Conservation (phyloP, 1,140 invertebrate genomes). For the Cydia strobilella region DNA sequence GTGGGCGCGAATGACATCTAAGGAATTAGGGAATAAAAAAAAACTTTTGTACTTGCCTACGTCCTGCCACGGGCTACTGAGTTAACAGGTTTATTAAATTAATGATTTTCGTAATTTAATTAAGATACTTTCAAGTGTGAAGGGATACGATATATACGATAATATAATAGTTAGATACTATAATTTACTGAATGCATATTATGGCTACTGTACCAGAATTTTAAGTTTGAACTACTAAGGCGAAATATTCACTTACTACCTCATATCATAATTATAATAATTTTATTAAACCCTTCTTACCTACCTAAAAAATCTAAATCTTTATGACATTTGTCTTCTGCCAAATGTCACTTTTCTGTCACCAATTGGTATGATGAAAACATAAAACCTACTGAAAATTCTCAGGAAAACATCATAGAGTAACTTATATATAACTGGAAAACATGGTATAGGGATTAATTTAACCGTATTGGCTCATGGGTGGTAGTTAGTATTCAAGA, state of each 20-base stretch:
- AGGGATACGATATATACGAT: conserved; percentile 4
- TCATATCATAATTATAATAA: no score
- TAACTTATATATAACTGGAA: no score
- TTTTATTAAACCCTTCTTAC: no score
- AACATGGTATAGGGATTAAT: background rate
- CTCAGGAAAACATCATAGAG: no score
- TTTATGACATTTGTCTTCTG: background rate
- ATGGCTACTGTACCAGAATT: no score
- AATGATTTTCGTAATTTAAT: conserved; percentile 44
- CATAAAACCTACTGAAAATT: background rate
- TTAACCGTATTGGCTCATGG: background rate
- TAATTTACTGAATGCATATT: no score
- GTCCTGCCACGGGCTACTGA: conserved; percentile 58
- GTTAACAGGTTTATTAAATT: conserved; percentile 54
- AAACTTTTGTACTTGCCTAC: conserved; percentile 46
- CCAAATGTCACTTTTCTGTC: background rate
- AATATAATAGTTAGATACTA: background rate
- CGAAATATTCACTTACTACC: no score
- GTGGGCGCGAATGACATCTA: conserved; percentile 64
- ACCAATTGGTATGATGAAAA: background rate
- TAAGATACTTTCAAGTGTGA: conserved; percentile 44
- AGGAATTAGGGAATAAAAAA: conserved; percentile 55
- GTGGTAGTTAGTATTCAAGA: background rate
- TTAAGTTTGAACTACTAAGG: no score
- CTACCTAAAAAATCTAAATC: no score